Conservation (phyloP, 2,113 vertebrate species). For the Mugil cephalus region DNA sequence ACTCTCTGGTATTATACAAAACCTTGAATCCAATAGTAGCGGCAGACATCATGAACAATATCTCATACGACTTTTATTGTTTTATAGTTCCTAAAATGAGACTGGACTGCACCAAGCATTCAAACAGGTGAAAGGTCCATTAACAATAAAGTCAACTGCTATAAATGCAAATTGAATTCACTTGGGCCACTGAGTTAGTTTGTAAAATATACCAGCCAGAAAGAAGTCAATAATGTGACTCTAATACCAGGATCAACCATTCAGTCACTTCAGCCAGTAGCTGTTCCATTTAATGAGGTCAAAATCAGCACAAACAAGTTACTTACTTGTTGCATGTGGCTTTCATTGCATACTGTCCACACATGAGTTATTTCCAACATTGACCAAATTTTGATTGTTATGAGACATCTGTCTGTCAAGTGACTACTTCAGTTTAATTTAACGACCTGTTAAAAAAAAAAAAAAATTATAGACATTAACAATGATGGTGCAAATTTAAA, state of each 20-base stretch:
- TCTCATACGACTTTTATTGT: no score
- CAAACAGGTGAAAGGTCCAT: no score
- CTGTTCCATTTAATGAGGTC: conserved; percentile 11
- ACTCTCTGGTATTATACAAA: no score
- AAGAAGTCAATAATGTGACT: conserved; percentile 5
- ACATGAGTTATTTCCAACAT: not conserved
- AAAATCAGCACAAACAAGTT: conserved; percentile 3
- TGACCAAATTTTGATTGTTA: not conserved
- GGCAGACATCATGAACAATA: no score
- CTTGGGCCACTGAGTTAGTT: not conserved
- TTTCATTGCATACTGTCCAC: not conserved
- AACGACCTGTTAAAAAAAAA: no score
- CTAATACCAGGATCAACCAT: conserved; percentile 1
- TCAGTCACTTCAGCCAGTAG: not conserved
- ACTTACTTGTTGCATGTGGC: not conserved
- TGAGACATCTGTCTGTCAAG: not conserved
- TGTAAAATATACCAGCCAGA: not conserved
- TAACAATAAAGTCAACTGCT: no score
- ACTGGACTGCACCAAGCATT: no score
- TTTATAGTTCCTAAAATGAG: no score
- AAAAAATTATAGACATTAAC: no score
- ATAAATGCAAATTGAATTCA: not conserved
- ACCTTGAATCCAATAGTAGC: no score
- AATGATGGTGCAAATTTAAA: no score
- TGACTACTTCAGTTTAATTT: no score